Evolutionary conservation across 1,140 invertebrate species (phyloP).

Genomic region (Drosophila insularis): DNA sequence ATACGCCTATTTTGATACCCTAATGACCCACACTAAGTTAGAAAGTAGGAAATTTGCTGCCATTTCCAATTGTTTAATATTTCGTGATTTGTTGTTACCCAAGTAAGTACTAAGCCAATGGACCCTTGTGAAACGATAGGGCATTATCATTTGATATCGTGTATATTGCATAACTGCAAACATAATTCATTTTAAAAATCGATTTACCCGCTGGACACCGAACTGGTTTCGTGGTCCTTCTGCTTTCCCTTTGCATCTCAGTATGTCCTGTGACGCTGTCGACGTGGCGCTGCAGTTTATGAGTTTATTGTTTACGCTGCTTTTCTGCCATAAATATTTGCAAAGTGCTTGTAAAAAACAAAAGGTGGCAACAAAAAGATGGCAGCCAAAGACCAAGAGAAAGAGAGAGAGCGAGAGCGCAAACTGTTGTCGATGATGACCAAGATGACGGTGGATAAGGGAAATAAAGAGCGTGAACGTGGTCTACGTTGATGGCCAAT

Average conservation of each 20-base stretch:
- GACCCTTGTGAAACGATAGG: neutral
- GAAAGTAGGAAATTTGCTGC: no score
- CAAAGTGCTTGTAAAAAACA: constrained; percentile 79
- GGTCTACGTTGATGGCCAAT: constrained; percentile 36
- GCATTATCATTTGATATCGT: constrained; percentile 23
- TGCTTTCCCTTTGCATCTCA: constrained; percentile 9
- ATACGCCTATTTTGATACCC: no score
- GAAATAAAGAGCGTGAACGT: neutral
- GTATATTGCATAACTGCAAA: constrained; percentile 63
- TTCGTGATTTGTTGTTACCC: no score
- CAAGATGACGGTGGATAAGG: constrained; percentile 33
- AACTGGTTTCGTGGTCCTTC: neutral
- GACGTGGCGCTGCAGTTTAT: constrained; percentile 67
- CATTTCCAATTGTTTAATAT: no score
- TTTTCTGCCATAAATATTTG: constrained; percentile 77
- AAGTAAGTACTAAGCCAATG: neutral
- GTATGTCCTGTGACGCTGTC: constrained; percentile 45
- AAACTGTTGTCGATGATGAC: constrained; percentile 60
- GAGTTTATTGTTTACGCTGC: constrained; percentile 77
- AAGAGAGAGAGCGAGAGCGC: constrained; percentile 18
- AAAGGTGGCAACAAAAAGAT: constrained; percentile 50
- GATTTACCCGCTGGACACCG: constrained; percentile 52
- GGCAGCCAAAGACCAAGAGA: neutral
- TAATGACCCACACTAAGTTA: no score
- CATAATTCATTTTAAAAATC: constrained; percentile 78